Conservation (phyloP, 2,797 vertebrate species). For the Thaleichthys pacificus region DNA sequence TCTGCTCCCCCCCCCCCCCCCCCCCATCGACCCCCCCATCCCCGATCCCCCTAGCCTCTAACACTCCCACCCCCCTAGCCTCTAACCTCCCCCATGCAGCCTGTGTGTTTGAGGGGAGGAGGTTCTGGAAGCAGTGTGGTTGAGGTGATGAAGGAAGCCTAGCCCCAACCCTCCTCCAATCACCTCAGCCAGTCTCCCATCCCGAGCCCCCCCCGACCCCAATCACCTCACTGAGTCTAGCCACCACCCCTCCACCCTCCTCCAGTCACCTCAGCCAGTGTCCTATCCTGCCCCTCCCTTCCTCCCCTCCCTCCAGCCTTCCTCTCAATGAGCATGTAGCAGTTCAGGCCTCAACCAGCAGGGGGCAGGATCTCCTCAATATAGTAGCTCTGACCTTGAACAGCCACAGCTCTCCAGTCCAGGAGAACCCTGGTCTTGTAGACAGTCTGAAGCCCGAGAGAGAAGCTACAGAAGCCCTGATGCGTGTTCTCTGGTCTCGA, state of each 20-base stretch:
- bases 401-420: slow-evolving; percentile 30
- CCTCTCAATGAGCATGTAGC: slow-evolving; percentile 73
- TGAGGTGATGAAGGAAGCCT: too few relatives aligned
- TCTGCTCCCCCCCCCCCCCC: slow-evolving; percentile 22
- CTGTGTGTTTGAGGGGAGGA: slow-evolving; percentile 38
- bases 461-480: slow-evolving; percentile 38
- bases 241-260: slow-evolving; percentile 15
- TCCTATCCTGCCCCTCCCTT: slow-evolving; percentile 27
- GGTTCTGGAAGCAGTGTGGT: background rate
- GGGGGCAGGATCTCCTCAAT: slow-evolving; percentile 52
- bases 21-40: too few relatives aligned
- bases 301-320: slow-evolving; percentile 31
- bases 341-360: slow-evolving; percentile 57
- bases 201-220: background rate
- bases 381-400: slow-evolving; percentile 43
- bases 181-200: slow-evolving; percentile 17
- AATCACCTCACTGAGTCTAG: background rate
- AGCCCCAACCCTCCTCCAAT: slow-evolving; percentile 23
- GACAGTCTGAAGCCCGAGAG: slow-evolving; percentile 37
- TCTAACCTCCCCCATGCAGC: slow-evolving; percentile 25
- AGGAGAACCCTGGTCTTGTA: slow-evolving; percentile 28
- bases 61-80: slow-evolving; percentile 17
- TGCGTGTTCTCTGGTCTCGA: too few relatives aligned
- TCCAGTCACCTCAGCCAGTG: slow-evolving; percentile 23
- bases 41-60: too few relatives aligned